Percentiles rank a stretch among this genome's conserved stretches.
phyloP scores from a whole-genome alignment of 2,888 invertebrate species.

The Acleris cristana region DNA sequence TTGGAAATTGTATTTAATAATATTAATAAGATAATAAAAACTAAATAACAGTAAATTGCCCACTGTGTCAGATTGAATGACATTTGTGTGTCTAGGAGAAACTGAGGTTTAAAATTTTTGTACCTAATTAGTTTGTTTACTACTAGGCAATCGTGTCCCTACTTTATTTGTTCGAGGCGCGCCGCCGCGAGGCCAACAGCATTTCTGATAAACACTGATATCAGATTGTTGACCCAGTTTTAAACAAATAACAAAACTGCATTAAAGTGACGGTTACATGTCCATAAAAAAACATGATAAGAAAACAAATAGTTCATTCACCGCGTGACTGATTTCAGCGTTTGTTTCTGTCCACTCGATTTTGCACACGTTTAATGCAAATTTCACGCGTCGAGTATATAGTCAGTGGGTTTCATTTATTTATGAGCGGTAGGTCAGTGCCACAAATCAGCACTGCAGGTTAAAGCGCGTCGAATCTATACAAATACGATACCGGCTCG shows the following conservation, averaged over 20 bases:
- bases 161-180: neutral
- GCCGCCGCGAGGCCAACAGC: neutral
- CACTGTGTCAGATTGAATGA: no score
- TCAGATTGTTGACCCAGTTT: neutral
- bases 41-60: no score
- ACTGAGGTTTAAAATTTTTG: no score
- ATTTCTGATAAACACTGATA: neutral
- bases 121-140: no score
- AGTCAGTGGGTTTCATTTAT: slow-evolving; percentile 3
- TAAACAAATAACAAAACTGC: no score
- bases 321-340: slow-evolving; percentile 1
- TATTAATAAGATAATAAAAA: no score
- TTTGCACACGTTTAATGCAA: slow-evolving; percentile 9
- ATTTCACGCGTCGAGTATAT: neutral
- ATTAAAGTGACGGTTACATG: no score
- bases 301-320: slow-evolving; percentile 13
- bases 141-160: no score
- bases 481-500: neutral
- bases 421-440: slow-evolving; percentile 23
- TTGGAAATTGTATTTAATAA: no score
- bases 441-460: slow-evolving; percentile 8
- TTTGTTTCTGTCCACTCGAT: neutral
- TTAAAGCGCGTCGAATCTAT: slow-evolving; percentile 4
- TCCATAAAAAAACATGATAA: neutral
- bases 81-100: no score